Conservation (phyloP, 2,113 vertebrate species). For the Setophaga coronata region DNA sequence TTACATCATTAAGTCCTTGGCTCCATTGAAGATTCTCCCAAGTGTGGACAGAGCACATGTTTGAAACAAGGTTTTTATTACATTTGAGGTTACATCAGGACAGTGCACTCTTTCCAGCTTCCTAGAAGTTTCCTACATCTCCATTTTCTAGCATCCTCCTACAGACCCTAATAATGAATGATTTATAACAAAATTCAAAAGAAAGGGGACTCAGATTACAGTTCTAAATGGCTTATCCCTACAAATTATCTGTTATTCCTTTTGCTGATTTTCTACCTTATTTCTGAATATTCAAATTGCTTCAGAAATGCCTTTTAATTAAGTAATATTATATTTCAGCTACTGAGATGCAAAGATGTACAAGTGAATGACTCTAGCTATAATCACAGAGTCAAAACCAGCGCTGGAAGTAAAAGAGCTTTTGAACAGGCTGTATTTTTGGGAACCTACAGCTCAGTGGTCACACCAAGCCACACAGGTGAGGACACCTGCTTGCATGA, state of each 20-base stretch:
- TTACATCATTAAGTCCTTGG: neutral
- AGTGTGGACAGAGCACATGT: neutral
- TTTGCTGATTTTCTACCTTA: neutral
- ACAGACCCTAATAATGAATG: neutral
- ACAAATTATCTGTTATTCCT: neutral
- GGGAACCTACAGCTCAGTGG: neutral
- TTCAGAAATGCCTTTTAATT: neutral
- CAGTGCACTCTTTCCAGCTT: neutral
- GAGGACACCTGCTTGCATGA: neutral
- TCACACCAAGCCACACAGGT: neutral
- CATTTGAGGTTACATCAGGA: neutral
- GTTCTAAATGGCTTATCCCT: neutral
- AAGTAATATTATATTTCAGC: neutral
- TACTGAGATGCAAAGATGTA: neutral
- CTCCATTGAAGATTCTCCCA: neutral
- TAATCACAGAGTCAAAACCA: neutral
- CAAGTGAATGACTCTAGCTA: neutral
- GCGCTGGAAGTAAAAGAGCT: neutral
- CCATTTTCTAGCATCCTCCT: constrained; percentile 11
- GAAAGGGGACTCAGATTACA: neutral
- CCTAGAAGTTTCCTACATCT: neutral
- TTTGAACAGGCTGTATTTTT: neutral
- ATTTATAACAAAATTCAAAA: constrained; percentile 32
- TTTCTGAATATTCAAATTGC: neutral
- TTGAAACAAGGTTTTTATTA: neutral